Base-by-base conservation (phyloP, 2,113 vertebrate species). In the Lamprotornis superbus region DNA sequence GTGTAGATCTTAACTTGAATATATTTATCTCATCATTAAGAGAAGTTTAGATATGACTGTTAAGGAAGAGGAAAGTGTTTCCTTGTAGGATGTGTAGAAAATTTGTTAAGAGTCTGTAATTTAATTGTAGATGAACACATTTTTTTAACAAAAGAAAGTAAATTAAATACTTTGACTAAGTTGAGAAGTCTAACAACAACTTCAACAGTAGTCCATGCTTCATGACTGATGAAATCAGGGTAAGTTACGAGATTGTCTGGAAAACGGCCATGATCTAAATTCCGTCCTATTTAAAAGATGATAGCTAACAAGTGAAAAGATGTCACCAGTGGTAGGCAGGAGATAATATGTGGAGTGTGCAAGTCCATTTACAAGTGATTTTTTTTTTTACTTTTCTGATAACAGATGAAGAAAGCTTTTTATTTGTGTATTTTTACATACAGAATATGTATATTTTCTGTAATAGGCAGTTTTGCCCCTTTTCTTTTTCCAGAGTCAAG, bases 401-500 rank as follows among this genome's bases (percentile, higher is more conserved):
- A 63, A 69, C 5, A 49, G 67, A 46, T 49, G 9, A 57, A 83
- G 46, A 25, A 37, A n/a, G 19, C 30, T 75, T 83, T 59, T 65
- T 42, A 17, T 55, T 75, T 53, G 4, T 73, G 15, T 84, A 4
- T 44, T 68, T 94, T 90, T 78, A 33, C 12, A 3, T 57, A 7
- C 18, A 81, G 55, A 61, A 25, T 28, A 7, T 27, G 8, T 82
- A 13, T 56, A 23, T 52, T 57, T 93, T 70, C 31, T 93, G 8
- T 83, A 87, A 83, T 63, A 97, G 44, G 50, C n/a, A 22, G 52
- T 84, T 39, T 3, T 39, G 4, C 12, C 5, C 3, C 13, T 67
- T 68, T 82, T 93, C 12, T 87, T 69, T 78, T 96, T 89, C 50
- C 95, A 98, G 98, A 98, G 90, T 96, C 97, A 98, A 91, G 98